phyloP scores from a whole-genome alignment of 2,113 vertebrate species.

The Vidua chalybeata region DNA sequence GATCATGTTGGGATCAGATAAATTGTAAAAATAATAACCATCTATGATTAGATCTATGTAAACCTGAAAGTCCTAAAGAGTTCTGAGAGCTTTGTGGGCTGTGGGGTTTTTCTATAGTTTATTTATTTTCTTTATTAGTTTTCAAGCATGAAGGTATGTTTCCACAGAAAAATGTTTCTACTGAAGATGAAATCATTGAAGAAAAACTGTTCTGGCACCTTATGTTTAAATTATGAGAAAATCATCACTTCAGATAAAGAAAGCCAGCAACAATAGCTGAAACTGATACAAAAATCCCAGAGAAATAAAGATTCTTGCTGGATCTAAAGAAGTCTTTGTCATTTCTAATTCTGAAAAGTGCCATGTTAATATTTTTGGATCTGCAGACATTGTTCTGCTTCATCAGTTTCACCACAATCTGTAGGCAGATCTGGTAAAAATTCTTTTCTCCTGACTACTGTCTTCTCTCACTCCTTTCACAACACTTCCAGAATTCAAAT shows the following conservation, averaged over 20 bases:
- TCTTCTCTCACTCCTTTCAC: background rate
- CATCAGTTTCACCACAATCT: background rate
- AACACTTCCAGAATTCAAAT: background rate
- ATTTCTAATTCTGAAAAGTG: background rate
- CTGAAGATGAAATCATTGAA: background rate
- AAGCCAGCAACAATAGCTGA: background rate
- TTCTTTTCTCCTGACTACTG: background rate
- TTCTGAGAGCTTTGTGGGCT: background rate
- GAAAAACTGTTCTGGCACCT: background rate
- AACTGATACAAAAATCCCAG: background rate
- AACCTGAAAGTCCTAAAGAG: background rate
- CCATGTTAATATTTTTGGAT: background rate
- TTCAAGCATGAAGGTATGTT: background rate
- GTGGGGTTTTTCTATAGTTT: background rate
- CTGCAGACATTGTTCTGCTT: background rate
- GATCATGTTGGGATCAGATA: background rate
- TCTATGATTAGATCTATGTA: background rate
- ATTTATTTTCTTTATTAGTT: background rate
- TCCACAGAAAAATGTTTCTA: background rate
- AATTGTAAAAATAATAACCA: background rate
- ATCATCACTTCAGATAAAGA: background rate
- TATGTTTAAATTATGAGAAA: background rate
- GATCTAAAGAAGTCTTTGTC: background rate
- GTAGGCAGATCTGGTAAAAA: background rate
- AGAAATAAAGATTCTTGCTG: background rate